Conservation (phyloP, 2,888 invertebrate species). For the Lissonota sp. region DNA sequence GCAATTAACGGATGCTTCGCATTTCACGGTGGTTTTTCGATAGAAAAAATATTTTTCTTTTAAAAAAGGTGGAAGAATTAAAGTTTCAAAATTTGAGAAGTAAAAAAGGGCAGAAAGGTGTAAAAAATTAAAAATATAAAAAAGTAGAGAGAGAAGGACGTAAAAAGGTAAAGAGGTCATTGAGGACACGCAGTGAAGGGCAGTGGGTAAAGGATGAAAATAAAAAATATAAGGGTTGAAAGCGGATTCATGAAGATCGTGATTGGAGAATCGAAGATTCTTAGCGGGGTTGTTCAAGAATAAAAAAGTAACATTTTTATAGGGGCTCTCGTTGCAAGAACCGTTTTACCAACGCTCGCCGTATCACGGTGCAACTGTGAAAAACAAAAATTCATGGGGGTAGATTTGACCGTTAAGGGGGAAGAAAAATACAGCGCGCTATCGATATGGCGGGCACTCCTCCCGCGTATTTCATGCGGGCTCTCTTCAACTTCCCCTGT, state of each 20-base stretch:
- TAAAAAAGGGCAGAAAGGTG: too few relatives aligned
- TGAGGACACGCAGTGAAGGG: too few relatives aligned
- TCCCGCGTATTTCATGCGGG: constrained; percentile 60
- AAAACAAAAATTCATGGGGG: constrained; percentile 73
- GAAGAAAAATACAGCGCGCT: constrained; percentile 53
- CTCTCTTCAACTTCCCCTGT: neutral
- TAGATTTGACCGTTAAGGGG: constrained; percentile 80
- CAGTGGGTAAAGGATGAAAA: neutral
- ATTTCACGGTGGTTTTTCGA: neutral
- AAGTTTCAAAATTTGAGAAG: too few relatives aligned
- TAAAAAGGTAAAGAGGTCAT: too few relatives aligned
- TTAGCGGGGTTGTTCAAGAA: neutral
- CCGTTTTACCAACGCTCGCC: neutral
- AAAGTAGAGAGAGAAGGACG: too few relatives aligned
- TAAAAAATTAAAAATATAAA: neutral
- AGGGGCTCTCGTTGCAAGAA: constrained; percentile 33
- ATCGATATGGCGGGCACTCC: constrained; percentile 28
- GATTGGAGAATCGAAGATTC: neutral
- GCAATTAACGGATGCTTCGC: neutral
- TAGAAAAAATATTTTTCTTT: neutral
- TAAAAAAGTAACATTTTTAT: constrained; percentile 2
- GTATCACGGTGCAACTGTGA: constrained; percentile 46
- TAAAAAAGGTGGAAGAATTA: neutral
- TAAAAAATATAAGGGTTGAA: constrained; percentile 21
- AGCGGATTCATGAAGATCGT: neutral